Base-by-base conservation (phyloP, 2,797 vertebrate species). In the Molossus molossus region DNA sequence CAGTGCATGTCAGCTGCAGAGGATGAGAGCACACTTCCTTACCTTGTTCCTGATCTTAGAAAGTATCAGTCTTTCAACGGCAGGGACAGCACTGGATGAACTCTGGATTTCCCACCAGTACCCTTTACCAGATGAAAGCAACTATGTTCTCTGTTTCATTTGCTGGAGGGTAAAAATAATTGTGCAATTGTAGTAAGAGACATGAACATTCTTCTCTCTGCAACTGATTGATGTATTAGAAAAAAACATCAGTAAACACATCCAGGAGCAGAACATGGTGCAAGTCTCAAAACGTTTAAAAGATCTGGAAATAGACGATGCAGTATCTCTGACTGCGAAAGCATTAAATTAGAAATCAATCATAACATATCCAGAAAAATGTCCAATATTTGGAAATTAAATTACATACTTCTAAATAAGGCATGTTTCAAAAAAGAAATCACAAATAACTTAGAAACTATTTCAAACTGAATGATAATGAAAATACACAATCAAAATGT, bases 301-400 rank as follows among this genome's bases (percentile, higher is more conserved):
- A 65, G 21, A 21, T 29, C 17, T 33, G 14, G 81, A 89, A 87
- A 72, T 50, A 55, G 15, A 77, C 2, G 33, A 57, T 88, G 13
- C 62, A 80, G 29, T 5, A 45, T 95, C 67, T 85, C 64, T 50
- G 79, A 80, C 13, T 9, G 27, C 20, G n/a, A 55, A 11, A 25
- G 20, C 83, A 90, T 58, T 86, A 81, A 91, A 84, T 64, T 85
- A 94, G 67, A 88, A 93, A 94, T 48, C 25, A 87, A n/a, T 79
- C 81, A 69, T 73, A 64, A 67, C 4, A 37, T 21, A 82, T 37
- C 12, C 11, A 89, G 50, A 69, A 83, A 92, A 87, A 10, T 4
- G 33, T n/a, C 23, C 25, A 76, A 29, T 82, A 94, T 90, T 53
- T 91, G 57, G 45, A 89, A 89, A 80, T 64, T 87, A 92, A 70